Percentiles rank a stretch among this genome's conserved stretches.
These are phyloP conservation scores for Danionella cerebrum DNA, from an alignment of 2,113 vertebrate species.

Conservation along the genomic window DNA sequence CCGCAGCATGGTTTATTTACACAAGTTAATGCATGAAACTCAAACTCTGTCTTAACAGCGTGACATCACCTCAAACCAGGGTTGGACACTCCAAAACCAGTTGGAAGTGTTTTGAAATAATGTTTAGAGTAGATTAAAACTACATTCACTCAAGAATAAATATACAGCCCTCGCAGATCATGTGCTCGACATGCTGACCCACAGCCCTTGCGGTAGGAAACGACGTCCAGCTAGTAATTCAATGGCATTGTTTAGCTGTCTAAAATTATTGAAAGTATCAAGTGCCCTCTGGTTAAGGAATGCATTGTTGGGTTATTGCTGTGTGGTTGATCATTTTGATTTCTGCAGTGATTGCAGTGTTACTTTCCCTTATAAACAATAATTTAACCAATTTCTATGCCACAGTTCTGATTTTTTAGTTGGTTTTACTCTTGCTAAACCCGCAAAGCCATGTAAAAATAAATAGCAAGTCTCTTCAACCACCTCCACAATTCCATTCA, in stretches of 20 bases:
- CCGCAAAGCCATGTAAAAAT: slow-evolving; percentile 4
- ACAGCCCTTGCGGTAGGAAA: not conserved
- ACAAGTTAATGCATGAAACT: slow-evolving; percentile 40
- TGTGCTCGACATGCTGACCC: slow-evolving; percentile 12
- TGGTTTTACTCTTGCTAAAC: slow-evolving; percentile 8
- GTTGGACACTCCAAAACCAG: slow-evolving; percentile 27
- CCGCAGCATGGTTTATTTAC: slow-evolving; percentile 44
- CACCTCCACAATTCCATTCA: slow-evolving; percentile 11
- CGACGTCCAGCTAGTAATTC: slow-evolving; percentile 2
- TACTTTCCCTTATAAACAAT: not conserved
- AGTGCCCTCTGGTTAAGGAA: no score
- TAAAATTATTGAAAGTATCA: no score
- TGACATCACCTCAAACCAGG: slow-evolving; percentile 38
- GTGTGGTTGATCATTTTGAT: slow-evolving; percentile 8
- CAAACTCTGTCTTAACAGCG: slow-evolving; percentile 40
- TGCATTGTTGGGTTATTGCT: not conserved
- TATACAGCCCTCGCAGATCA: slow-evolving; percentile 24
- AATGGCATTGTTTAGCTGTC: not conserved
- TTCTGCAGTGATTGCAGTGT: slow-evolving; percentile 1
- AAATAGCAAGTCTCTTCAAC: not conserved
- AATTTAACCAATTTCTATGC: not conserved
- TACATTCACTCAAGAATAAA: slow-evolving; percentile 32
- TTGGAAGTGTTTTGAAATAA: slow-evolving; percentile 41
- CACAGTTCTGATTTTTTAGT: slow-evolving; percentile 7
- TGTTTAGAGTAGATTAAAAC: slow-evolving; percentile 40